phyloP scores from a whole-genome alignment of 2,888 invertebrate species.

The Sabatieria punctata region DNA sequence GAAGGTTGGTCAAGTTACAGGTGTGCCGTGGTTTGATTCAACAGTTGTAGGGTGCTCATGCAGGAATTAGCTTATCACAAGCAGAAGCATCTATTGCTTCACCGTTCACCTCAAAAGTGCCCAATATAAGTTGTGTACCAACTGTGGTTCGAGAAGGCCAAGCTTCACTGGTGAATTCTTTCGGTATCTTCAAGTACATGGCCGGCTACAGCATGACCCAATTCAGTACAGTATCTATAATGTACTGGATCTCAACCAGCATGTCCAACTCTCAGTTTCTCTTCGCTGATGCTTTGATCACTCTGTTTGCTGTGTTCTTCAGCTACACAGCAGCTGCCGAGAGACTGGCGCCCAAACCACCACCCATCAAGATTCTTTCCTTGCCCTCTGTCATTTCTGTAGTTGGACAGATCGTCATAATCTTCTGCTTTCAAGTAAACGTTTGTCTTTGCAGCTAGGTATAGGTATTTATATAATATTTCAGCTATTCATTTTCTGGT shows the following conservation, averaged over 20 bases:
- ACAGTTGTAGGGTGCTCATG: conserved; percentile 30
- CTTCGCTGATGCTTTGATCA: conserved; percentile 40
- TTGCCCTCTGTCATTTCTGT: conserved; percentile 50
- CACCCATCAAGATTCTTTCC: conserved; percentile 53
- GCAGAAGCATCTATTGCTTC: conserved; percentile 45
- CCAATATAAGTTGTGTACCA: conserved; percentile 27
- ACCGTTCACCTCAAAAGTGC: conserved; percentile 50
- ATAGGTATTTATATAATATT: conserved; percentile 1
- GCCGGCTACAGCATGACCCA: conserved; percentile 76
- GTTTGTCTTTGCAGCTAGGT: conserved; percentile 45
- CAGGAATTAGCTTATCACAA: conserved; percentile 36
- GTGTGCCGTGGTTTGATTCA: too few relatives aligned
- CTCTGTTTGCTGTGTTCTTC: conserved; percentile 34
- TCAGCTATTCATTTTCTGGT: conserved; percentile 21
- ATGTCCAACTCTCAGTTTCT: conserved; percentile 36
- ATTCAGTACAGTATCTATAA: conserved; percentile 43
- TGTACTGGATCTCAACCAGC: conserved; percentile 35
- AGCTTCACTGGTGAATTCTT: conserved; percentile 81
- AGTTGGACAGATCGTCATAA: conserved; percentile 47
- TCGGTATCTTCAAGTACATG: conserved; percentile 97
- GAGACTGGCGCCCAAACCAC: conserved; percentile 44
- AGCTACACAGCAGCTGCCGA: conserved; percentile 27
- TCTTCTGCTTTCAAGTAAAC: conserved; percentile 45
- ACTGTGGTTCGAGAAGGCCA: conserved; percentile 42
- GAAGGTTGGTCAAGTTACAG: conserved; percentile 25